Evolutionary conservation across 2,113 vertebrate species (phyloP), one percentile per base, ranked within the genome.

Genomic region (Scopus umbretta): DNA sequence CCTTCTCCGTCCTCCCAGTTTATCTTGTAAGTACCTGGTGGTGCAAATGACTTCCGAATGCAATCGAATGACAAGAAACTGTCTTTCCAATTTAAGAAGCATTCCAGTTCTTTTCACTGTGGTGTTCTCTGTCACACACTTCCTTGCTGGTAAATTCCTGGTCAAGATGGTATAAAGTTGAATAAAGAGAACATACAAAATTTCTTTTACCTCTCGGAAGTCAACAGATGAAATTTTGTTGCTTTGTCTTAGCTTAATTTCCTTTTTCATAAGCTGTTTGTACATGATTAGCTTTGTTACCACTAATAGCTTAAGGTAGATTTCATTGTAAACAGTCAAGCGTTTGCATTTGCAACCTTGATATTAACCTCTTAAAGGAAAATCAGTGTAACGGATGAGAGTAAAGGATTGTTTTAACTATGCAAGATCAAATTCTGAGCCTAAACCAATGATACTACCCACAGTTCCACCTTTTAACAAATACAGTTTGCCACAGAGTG

Each of bases 11-110:
- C 49, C 52, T 34, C 38, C 25, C 62, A 17, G 36, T 34, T 16
- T 5, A 3, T 0, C 7, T 3, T 7, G 25, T 4, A 5, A n/a
- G 13, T 38, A 6, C 7, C 34, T 10, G 29, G 19, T 21, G 19
- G 26, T 21, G 36, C 63, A 25, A 30, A 6, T 6, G 2, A 4
- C 56, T 42, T 27, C 4, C 23, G 20, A 38, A 1, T 40, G 10
- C 2, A 27, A 7, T 19, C 36, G 45, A 23, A 30, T 3, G 18
- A 11, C 38, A 62, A 70, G 38, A 47, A 82, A 10, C n/a, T 26
- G 13, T 25, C 42, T 10, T 27, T 14, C 50, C 27, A 1, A 16
- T 21, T 49, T 2, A 25, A 18, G 21, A 32, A 20, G 32, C 1
- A 4, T 63, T n/a, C 2, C 4, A 4, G 34, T 7, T 56, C 26